These are phyloP conservation scores for Pangasius mekongensis DNA, from an alignment of 2,797 vertebrate species.

Conservation along the genomic window DNA sequence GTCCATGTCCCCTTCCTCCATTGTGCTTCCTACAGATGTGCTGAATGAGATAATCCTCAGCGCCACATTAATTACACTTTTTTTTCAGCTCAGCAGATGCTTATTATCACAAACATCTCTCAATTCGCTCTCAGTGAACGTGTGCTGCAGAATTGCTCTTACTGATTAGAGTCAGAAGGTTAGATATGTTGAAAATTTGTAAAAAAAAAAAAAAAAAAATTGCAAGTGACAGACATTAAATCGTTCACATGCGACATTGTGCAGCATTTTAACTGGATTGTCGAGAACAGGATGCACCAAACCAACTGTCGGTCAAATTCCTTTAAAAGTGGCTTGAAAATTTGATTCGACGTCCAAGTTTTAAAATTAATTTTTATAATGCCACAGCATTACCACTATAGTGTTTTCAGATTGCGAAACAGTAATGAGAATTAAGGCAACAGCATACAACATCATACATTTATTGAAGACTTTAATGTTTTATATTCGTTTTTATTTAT, in stretches of 20 bases:
- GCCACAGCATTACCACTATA: neutral
- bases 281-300: neutral
- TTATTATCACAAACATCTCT: slow-evolving; percentile 3
- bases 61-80: slow-evolving; percentile 17
- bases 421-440: neutral
- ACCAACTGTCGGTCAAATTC: neutral
- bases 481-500: neutral
- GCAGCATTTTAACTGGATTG: neutral
- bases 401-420: neutral
- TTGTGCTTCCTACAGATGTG: slow-evolving; percentile 32
- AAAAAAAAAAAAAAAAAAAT: too few species aligned
- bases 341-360: neutral
- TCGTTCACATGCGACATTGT: neutral
- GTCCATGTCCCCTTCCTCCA: slow-evolving; percentile 40
- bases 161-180: neutral
- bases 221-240: neutral
- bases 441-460: neutral
- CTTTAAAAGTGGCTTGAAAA: neutral
- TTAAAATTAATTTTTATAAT: neutral
- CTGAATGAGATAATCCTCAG: slow-evolving; percentile 25
- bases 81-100: neutral
- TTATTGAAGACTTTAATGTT: neutral
- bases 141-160: neutral
- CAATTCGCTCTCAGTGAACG: neutral
- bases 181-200: neutral